Percentiles rank a stretch among this genome's conserved stretches.
Evolutionary conservation across 2,113 vertebrate genomes (phyloP).

Genomic region (Chamaetylas fuelleborni): DNA sequence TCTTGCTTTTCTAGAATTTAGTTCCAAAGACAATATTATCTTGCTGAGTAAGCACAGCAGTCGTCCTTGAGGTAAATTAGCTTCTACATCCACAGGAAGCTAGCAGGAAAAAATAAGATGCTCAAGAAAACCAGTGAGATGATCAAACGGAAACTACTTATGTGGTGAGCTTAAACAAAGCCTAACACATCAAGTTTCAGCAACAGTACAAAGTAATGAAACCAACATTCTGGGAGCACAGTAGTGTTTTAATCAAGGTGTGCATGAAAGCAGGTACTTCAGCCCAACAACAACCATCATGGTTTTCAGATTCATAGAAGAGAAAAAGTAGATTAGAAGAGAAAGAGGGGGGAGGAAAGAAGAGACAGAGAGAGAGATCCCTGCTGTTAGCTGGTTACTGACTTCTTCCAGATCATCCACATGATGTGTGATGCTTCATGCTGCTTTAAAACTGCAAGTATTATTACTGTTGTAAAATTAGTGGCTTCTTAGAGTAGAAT

Average conservation of each 20-base stretch:
- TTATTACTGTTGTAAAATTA: neutral
- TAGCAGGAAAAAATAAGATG: neutral
- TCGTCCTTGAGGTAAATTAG: neutral
- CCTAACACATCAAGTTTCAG: neutral
- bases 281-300: accelerated
- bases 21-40: neutral
- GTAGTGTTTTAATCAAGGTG: neutral
- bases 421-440: neutral
- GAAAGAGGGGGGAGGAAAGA: neutral
- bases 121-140: neutral
- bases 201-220: neutral
- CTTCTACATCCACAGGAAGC: neutral
- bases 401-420: neutral
- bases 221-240: neutral
- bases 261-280: neutral
- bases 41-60: slow-evolving; percentile 14
- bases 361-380: neutral
- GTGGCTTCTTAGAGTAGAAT: neutral
- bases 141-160: neutral
- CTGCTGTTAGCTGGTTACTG: neutral
- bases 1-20: neutral
- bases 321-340: neutral
- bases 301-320: neutral
- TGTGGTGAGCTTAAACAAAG: neutral
- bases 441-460: neutral